Percentiles rank a stretch among this genome's conserved stretches.
These are phyloP conservation scores for Limnephilus lunatus DNA, from an alignment of 2,888 invertebrate species.

Conservation along the genomic window DNA sequence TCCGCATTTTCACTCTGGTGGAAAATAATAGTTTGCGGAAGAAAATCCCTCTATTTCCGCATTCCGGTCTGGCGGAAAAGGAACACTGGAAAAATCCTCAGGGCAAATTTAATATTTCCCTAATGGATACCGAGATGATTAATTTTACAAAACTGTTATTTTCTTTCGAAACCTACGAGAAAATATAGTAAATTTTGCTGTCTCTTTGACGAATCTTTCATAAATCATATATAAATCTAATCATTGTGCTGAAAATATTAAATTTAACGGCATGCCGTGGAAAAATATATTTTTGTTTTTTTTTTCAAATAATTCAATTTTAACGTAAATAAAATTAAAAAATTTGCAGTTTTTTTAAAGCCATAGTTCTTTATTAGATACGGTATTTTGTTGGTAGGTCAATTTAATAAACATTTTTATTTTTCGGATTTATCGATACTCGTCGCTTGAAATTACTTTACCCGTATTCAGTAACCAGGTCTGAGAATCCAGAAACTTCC, in stretches of 20 bases:
- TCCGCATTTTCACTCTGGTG: background rate
- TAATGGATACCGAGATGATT: background rate
- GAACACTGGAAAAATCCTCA: background rate
- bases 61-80: background rate
- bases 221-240: background rate
- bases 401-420: no score
- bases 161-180: background rate
- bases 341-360: no score
- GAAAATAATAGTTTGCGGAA: conserved; percentile 24
- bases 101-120: background rate
- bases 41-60: background rate
- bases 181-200: background rate
- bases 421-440: no score
- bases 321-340: no score
- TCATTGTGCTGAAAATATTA: no score
- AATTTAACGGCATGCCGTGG: background rate
- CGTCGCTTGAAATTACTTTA: no score
- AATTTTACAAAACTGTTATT: background rate
- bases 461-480: no score
- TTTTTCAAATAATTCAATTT: no score
- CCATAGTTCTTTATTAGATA: background rate
- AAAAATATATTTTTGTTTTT: no score
- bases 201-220: background rate
- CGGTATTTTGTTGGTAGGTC: no score
- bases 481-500: no score